Evolutionary conservation across 1,140 invertebrate genomes (phyloP), one percentile per base, ranked within the genome.

Genomic region (Macrobrachium nipponense): DNA sequence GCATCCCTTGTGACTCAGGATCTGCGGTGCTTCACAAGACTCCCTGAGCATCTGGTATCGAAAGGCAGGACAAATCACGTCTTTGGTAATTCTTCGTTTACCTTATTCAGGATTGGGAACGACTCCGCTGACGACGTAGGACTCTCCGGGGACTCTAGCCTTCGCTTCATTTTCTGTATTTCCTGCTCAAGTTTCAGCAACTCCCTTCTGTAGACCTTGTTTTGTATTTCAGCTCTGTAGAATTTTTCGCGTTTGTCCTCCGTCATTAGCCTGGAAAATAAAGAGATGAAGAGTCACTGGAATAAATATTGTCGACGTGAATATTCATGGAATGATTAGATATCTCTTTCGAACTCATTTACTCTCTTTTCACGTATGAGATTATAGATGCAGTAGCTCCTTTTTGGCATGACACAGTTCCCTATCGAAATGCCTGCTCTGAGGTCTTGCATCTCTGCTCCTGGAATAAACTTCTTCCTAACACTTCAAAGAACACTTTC

Each of bases 161-260:
- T 91, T 82, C 93, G 94, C 90, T 97, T 95, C 86, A 97, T 91
- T 84, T 95, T 93, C 23, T 92, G 92, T 61, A 97, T 95, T 91
- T 97, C 96, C 76, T 94, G 93, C 90, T 97, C 96, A 72, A 97
- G 91, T 82, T 95, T 94, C 44, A 94, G 93, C 73, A 98, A 93
- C 91, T 98, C 96, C 89, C 95, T 93, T 89, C 95, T 95, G 90
- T 97, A 97, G 5, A 97, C 96, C 88, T 95, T 94, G 91, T 98
- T 98, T 91, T 97, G 96, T 70, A 97, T 96, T 91, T 98, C 96
- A 5, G 97, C 95, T 76, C 97, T 93, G 91, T 96, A 97, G 89
- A 95, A 94, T 27, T 96, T 90, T 90, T 98, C 97, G 89, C 95
- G 91, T 62, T 90, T 90, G 79, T 94, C 93, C 89, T 94, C 93